phyloP scores from a whole-genome alignment of 2,888 invertebrate genomes.

The Oegoconia quadripuncta region DNA sequence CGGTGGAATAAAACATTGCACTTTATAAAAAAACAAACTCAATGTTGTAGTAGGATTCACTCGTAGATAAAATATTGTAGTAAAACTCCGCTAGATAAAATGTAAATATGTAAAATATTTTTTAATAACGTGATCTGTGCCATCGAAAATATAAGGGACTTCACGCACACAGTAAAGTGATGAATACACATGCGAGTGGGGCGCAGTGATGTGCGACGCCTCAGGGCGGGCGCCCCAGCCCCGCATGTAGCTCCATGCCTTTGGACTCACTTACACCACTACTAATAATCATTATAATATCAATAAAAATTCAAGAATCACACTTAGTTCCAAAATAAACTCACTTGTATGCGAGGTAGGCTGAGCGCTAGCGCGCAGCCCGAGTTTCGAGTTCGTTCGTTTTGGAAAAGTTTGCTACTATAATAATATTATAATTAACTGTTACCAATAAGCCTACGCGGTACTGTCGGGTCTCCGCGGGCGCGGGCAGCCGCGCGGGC shows the following conservation, averaged over 20 bases:
- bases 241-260: constrained; percentile 55
- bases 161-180: constrained; percentile 70
- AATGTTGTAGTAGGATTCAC: constrained; percentile 78
- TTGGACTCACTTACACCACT: constrained; percentile 74
- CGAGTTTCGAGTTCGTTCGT: constrained; percentile 81
- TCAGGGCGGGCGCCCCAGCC: constrained; percentile 27
- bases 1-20: constrained; percentile 78
- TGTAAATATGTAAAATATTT: constrained; percentile 78
- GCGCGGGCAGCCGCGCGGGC: constrained; percentile 25
- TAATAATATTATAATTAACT: constrained; percentile 77
- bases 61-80: constrained; percentile 77
- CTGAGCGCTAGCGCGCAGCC: constrained; percentile 78
- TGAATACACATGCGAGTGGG: constrained; percentile 48
- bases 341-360: constrained; percentile 88
- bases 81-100: constrained; percentile 77
- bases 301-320: constrained; percentile 84
- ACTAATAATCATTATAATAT: constrained; percentile 79
- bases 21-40: constrained; percentile 76
- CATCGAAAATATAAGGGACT: constrained; percentile 76
- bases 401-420: constrained; percentile 80
- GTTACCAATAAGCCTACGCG: constrained; percentile 78
- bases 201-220: too few species aligned
- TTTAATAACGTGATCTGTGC: constrained; percentile 75
- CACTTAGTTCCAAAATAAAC: constrained; percentile 88
- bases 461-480: constrained; percentile 70